phyloP scores from a whole-genome alignment of 1,140 invertebrate species.

The Drosophila auraria region DNA sequence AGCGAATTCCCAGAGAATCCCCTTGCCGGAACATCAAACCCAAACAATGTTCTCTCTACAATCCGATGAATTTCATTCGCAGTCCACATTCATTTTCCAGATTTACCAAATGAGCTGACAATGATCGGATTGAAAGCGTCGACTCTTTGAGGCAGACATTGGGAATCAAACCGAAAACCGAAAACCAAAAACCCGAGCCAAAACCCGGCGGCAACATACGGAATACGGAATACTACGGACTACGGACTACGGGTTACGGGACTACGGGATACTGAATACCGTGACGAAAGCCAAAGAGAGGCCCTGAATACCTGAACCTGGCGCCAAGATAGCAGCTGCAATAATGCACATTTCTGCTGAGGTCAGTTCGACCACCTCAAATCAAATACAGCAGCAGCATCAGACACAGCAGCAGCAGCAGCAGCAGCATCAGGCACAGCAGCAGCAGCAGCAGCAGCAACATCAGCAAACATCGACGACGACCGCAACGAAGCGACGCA shows the following conservation, averaged over 20 bases:
- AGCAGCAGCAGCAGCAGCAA: conserved; percentile 51
- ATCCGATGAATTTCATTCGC: conserved; percentile 32
- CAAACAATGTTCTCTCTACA: neutral
- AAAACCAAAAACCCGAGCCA: conserved; percentile 32
- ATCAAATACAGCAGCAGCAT: conserved; percentile 70
- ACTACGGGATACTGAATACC: conserved; percentile 10
- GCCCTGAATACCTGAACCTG: conserved; percentile 43
- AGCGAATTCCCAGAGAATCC: neutral
- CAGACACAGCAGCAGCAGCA: conserved; percentile 62
- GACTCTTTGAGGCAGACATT: conserved; percentile 51
- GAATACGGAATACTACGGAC: conserved; percentile 6
- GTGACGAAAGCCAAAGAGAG: conserved; percentile 29
- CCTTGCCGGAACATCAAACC: neutral
- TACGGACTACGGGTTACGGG: neutral
- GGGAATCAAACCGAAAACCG: conserved; percentile 50
- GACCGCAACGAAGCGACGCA: conserved; percentile 74
- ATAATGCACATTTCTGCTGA: conserved; percentile 90
- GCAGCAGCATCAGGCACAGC: conserved; percentile 80
- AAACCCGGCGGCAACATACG: conserved; percentile 34
- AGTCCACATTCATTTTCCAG: conserved; percentile 53
- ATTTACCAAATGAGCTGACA: conserved; percentile 56
- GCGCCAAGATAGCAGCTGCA: conserved; percentile 49
- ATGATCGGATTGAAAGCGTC: conserved; percentile 57
- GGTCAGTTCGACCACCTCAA: conserved; percentile 88
- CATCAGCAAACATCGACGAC: conserved; percentile 52